phyloP scores from a whole-genome alignment of 1,140 invertebrate genomes.

The Ooceraea biroi region DNA sequence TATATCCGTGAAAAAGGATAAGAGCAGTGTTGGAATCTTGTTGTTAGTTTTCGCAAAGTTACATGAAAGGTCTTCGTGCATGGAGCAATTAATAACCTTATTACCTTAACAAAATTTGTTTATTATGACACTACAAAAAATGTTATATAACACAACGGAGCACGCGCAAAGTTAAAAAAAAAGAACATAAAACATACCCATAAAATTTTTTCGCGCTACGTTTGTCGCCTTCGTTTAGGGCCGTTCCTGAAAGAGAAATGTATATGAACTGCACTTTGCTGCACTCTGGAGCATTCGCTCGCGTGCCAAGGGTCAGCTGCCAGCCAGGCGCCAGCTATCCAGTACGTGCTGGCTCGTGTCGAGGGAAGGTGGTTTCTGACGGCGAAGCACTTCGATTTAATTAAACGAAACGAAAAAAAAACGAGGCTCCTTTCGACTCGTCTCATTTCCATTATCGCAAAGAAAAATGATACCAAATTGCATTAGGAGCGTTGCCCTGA shows the following conservation, averaged over 20 bases:
- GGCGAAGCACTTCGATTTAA: not conserved
- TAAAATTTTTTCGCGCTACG: not conserved
- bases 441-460: too few species aligned
- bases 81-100: too few species aligned
- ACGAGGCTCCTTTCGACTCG: too few species aligned
- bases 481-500: constrained; percentile 75
- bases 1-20: not conserved
- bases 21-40: not conserved
- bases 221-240: too few species aligned
- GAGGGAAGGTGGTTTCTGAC: not conserved
- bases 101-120: too few species aligned
- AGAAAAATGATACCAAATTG: constrained; percentile 82
- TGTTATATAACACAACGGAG: not conserved
- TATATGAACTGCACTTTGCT: not conserved
- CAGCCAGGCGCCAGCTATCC: too few species aligned
- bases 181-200: not conserved
- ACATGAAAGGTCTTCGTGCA: too few species aligned
- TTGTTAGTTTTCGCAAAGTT: not conserved
- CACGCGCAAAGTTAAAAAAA: not conserved
- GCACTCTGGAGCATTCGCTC: too few species aligned
- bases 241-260: not conserved
- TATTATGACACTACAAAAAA: not conserved
- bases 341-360: not conserved
- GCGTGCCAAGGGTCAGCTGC: too few species aligned
- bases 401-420: not conserved